A percentile compares a stretch with the other conserved stretches of the same genome.
Conservation (phyloP, 2,888 invertebrate genomes). For the Chirona hameri region DNA sequence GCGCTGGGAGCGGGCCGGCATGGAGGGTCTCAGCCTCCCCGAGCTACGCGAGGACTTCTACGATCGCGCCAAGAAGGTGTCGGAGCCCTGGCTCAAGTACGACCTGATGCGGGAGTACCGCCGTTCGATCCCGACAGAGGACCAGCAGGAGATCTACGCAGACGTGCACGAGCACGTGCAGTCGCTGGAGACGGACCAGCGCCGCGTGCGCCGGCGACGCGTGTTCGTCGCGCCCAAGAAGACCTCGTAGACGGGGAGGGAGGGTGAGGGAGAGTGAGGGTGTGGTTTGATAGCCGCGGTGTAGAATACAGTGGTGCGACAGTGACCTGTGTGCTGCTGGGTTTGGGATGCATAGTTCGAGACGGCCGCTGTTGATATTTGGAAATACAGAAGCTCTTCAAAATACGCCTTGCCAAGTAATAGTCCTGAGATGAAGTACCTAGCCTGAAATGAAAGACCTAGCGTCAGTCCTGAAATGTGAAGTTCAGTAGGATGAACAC, state of each 20-base stretch:
- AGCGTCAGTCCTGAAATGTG: no score
- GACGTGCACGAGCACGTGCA: conserved; percentile 75
- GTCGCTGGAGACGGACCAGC: conserved; percentile 63
- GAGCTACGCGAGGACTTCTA: conserved; percentile 48
- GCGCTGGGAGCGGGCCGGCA: conserved; percentile 76
- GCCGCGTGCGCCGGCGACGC: conserved; percentile 59
- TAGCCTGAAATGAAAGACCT: no score
- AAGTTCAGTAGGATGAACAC: no score
- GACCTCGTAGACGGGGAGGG: conserved; percentile 51
- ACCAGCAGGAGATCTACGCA: conserved; percentile 76
- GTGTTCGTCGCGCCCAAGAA: conserved; percentile 57
- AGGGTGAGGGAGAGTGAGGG: no score
- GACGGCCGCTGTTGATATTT: no score
- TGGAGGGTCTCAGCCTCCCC: conserved; percentile 67
- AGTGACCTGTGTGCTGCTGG: no score
- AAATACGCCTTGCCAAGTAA: no score
- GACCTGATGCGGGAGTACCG: conserved; percentile 93
- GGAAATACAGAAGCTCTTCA: no score
- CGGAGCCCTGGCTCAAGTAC: conserved; percentile 79
- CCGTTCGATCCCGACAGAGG: conserved; percentile 78
- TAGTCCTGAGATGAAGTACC: no score
- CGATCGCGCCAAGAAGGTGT: conserved; percentile 55
- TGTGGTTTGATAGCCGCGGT: no score
- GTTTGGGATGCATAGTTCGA: no score
- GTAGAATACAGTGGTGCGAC: no score